A percentile compares a stretch with the other conserved stretches of the same genome.
phyloP scores from a whole-genome alignment of 53 echinoderm and acorn worm genomes.

The Luidia sarsii region DNA sequence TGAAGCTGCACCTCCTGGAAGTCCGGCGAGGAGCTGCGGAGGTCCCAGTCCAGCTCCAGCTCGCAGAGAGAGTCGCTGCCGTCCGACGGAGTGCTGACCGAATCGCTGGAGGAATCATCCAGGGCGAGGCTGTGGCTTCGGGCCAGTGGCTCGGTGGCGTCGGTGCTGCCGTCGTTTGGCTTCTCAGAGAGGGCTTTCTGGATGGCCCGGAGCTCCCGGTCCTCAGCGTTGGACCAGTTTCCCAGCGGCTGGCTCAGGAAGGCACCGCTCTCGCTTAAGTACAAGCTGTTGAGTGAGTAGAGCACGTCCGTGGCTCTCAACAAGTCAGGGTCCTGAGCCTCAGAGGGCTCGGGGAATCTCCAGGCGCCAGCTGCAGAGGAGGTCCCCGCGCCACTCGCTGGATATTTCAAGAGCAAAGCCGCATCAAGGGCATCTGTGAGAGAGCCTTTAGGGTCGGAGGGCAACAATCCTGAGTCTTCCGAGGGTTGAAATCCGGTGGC shows the following conservation, averaged over 20 bases:
- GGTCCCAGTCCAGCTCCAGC: constrained; percentile 42
- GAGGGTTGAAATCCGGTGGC: no score
- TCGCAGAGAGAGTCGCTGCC: constrained; percentile 38
- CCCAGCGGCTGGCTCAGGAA: no score
- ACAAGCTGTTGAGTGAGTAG: constrained; percentile 35
- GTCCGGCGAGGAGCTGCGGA: constrained; percentile 35
- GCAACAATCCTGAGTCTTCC: no score
- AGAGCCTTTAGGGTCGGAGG: no score
- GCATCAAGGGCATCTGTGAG: no score
- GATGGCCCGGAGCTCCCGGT: not conserved
- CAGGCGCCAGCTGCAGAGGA: no score
- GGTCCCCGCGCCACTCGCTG: no score
- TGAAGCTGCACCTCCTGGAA: constrained; percentile 45
- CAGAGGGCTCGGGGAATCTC: no score
- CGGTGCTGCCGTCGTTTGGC: no score
- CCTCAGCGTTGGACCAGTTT: not conserved
- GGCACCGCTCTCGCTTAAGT: no score
- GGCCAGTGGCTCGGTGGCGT: not conserved
- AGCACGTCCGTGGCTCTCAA: not conserved
- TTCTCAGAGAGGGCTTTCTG: not conserved
- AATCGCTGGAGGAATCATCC: constrained; percentile 33
- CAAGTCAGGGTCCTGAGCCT: no score
- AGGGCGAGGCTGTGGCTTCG: not conserved
- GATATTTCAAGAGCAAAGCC: no score
- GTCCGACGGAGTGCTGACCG: constrained; percentile 38